Conservation (phyloP, 1,140 invertebrate genomes). For the Pogonus chalceus region DNA sequence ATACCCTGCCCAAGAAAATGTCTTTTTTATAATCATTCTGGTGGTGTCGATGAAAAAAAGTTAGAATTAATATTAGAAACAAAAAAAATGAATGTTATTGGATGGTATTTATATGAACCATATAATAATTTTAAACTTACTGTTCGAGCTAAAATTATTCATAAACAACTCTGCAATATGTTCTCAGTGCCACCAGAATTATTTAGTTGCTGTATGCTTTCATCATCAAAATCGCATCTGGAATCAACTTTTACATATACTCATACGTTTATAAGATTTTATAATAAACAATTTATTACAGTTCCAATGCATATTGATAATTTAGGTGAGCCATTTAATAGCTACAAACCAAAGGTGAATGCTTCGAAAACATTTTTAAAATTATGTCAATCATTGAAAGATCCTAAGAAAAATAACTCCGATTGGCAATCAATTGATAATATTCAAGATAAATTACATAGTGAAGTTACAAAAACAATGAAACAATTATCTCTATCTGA, state of each 20-base stretch:
- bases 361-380: background rate
- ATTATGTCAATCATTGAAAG: background rate
- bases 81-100: conserved; percentile 44
- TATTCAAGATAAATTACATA: background rate
- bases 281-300: background rate
- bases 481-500: background rate
- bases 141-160: conserved; percentile 45
- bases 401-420: background rate
- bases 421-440: background rate
- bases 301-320: background rate
- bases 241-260: conserved; percentile 1
- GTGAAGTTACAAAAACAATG: conserved; percentile 1
- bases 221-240: background rate
- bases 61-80: conserved; percentile 40
- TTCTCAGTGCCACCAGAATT: background rate
- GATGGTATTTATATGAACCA: conserved; percentile 51
- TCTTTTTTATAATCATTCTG: conserved; percentile 43
- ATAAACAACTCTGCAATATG: conserved; percentile 31
- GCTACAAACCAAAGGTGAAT: background rate
- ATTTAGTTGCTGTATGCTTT: background rate
- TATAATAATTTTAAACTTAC: conserved; percentile 40
- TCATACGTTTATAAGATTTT: background rate
- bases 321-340: background rate
- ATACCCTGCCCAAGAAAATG: conserved; percentile 42
- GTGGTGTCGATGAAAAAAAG: conserved; percentile 42